Conservation (phyloP, 2,888 invertebrate genomes). For the Sphaeridia pumilis region DNA sequence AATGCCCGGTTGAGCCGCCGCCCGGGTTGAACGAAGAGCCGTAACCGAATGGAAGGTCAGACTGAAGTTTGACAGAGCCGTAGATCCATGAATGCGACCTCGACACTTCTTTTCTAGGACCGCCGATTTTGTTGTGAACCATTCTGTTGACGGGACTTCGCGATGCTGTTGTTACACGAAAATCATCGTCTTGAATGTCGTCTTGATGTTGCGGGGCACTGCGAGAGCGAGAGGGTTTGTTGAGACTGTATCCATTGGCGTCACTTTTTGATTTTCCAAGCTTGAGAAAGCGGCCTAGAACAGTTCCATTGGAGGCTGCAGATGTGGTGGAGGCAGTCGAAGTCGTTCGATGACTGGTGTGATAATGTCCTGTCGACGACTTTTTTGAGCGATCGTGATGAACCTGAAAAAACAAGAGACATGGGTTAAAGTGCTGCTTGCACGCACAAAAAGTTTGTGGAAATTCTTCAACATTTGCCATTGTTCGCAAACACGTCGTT, state of each 20-base stretch:
- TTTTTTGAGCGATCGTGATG: not conserved
- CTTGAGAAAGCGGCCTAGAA: slow-evolving; percentile 33
- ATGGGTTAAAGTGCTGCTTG: not conserved
- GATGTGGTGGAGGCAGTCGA: not conserved
- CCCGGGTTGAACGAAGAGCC: slow-evolving; percentile 12
- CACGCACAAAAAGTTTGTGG: too few species aligned
- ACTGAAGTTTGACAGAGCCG: slow-evolving; percentile 29
- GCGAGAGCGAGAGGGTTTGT: not conserved
- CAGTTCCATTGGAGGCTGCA: slow-evolving; percentile 11
- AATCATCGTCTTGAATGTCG: slow-evolving; percentile 31
- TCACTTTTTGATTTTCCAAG: slow-evolving; percentile 35
- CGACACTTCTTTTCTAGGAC: slow-evolving; percentile 28
- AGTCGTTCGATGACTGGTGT: not conserved
- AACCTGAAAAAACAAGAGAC: not conserved
- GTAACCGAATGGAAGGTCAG: slow-evolving; percentile 32
- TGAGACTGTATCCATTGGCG: slow-evolving; percentile 17
- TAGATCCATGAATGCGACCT: slow-evolving; percentile 35
- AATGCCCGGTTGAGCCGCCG: not conserved
- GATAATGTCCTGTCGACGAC: not conserved
- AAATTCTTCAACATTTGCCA: too few species aligned
- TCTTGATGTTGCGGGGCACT: slow-evolving; percentile 5
- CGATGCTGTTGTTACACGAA: slow-evolving; percentile 24
- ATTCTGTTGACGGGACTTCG: slow-evolving; percentile 32
- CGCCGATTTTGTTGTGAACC: slow-evolving; percentile 28
- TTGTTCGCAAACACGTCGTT: too few species aligned